A percentile compares a stretch with the other conserved stretches of the same genome.
Conservation (phyloP, 1,140 invertebrate genomes). For the Drosophila varians region DNA sequence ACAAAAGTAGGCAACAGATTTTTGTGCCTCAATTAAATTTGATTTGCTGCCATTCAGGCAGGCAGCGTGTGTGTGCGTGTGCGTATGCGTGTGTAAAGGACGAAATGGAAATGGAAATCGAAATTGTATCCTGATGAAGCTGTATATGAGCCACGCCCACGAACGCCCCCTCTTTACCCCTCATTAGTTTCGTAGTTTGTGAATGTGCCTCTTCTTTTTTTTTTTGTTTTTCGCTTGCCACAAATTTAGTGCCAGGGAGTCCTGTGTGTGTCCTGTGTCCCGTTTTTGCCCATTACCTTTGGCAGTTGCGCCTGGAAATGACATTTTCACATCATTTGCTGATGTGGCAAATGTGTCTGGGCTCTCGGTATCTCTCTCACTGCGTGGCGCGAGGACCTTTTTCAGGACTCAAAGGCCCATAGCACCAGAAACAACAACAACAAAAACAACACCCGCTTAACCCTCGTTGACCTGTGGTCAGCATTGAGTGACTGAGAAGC, state of each 20-base stretch:
- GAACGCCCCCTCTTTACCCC: slow-evolving; percentile 59
- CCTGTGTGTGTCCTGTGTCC: slow-evolving; percentile 3
- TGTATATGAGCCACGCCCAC: slow-evolving; percentile 10
- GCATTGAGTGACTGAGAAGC: slow-evolving; percentile 35
- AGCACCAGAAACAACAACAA: neutral
- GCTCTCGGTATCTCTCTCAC: slow-evolving; percentile 14
- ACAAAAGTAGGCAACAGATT: slow-evolving; percentile 52
- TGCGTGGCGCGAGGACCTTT: neutral
- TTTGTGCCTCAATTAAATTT: slow-evolving; percentile 73
- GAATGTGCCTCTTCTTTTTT: slow-evolving; percentile 58
- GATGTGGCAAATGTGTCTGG: slow-evolving; percentile 77
- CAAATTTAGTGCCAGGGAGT: slow-evolving; percentile 63
- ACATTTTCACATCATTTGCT: slow-evolving; percentile 82
- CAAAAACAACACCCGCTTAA: slow-evolving; percentile 5
- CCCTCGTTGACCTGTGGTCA: slow-evolving; percentile 46
- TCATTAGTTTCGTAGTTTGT: slow-evolving; percentile 79
- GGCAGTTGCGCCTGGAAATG: slow-evolving; percentile 68
- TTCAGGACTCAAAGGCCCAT: neutral
- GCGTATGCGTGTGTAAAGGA: neutral
- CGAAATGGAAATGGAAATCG: neutral
- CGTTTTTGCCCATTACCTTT: slow-evolving; percentile 53
- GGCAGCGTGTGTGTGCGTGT: neutral
- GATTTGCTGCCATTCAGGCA: slow-evolving; percentile 69
- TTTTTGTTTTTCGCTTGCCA: slow-evolving; percentile 35
- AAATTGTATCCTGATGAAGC: slow-evolving; percentile 18